Percentiles rank a stretch among this genome's conserved stretches.
Conservation (phyloP, 2,113 vertebrate species). For the Lynx canadensis region DNA sequence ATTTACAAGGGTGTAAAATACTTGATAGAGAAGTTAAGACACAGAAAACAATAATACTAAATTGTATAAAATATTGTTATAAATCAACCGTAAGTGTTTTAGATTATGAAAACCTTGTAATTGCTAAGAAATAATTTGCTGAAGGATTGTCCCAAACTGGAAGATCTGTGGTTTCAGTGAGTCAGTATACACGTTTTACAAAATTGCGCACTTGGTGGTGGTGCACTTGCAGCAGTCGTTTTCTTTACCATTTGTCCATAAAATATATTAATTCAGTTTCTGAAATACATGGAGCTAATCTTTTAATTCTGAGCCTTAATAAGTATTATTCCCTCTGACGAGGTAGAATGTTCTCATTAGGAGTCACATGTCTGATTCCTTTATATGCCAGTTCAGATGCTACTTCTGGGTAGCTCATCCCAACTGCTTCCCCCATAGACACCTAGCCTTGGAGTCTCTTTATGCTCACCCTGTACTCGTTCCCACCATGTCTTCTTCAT, state of each 20-base stretch:
- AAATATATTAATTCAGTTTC: not conserved
- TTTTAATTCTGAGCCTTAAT: not conserved
- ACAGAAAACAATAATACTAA: not conserved
- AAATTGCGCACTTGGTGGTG: not conserved
- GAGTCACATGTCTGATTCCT: not conserved
- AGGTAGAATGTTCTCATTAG: not conserved
- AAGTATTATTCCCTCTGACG: not conserved
- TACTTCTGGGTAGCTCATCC: not conserved
- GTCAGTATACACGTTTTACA: not conserved
- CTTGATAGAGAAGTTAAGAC: not conserved
- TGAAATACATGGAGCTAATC: not conserved
- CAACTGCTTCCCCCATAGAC: not conserved
- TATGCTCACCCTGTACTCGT: not conserved
- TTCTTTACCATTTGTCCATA: not conserved
- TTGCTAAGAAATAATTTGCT: not conserved
- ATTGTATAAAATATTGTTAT: not conserved
- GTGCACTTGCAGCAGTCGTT: not conserved
- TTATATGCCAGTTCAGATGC: not conserved
- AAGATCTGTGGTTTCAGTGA: not conserved
- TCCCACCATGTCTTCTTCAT: not conserved
- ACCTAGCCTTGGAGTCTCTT: not conserved
- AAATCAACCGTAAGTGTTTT: not conserved
- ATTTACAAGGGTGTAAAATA: not conserved
- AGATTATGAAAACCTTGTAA: not conserved
- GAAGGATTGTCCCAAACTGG: not conserved